Evolutionary conservation across 2,888 invertebrate genomes (phyloP).

Genomic region (Netelia melanura): DNA sequence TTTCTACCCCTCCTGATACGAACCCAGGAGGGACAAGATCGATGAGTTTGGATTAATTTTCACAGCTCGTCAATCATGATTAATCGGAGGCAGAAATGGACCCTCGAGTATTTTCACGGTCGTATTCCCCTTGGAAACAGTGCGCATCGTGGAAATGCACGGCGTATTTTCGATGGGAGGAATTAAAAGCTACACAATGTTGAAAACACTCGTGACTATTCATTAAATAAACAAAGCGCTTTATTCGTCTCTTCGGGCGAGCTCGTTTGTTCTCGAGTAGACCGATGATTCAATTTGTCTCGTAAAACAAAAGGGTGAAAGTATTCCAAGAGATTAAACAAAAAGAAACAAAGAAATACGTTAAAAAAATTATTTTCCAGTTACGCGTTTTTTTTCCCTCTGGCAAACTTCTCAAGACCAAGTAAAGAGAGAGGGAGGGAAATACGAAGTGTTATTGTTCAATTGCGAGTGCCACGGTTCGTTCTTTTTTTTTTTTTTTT

Average conservation of each 20-base stretch:
- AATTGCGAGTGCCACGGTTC: not conserved
- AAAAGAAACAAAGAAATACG: too few relatives aligned
- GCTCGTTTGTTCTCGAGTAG: not conserved
- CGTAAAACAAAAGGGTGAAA: slow-evolving; percentile 1
- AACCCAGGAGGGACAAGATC: not conserved
- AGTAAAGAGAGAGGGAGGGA: not conserved
- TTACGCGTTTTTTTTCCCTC: slow-evolving; percentile 8
- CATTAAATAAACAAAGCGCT: not conserved
- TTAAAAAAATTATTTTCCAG: not conserved
- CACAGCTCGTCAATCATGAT: not conserved
- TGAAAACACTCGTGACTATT: not conserved
- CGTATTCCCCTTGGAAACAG: too few relatives aligned
- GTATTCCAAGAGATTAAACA: not conserved
- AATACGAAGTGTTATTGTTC: slow-evolving; percentile 7
- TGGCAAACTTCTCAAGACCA: not conserved
- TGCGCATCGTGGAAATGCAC: too few relatives aligned
- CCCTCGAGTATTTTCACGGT: not conserved
- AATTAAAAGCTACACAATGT: not conserved
- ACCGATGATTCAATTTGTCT: not conserved
- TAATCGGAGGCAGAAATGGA: not conserved
- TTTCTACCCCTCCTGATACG: not conserved
- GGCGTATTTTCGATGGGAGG: not conserved
- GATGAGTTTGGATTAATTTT: slow-evolving; percentile 13
- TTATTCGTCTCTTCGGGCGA: not conserved
- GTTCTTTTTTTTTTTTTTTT: not conserved